Evolutionary conservation across 2,888 invertebrate genomes (phyloP).

Genomic region (Dendrolimus pini): DNA sequence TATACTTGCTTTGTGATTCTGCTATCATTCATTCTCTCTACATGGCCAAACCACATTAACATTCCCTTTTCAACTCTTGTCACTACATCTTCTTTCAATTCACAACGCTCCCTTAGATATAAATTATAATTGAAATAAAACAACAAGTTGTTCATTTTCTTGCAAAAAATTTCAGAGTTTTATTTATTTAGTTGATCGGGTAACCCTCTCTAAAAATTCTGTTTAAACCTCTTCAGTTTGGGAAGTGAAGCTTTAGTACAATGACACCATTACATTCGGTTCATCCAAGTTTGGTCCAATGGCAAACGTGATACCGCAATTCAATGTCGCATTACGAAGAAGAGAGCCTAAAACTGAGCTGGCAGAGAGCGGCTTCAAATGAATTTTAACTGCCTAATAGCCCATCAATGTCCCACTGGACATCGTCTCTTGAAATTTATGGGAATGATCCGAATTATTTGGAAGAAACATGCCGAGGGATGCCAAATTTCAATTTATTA

Average conservation of each 20-base stretch:
- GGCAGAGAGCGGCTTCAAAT: background rate
- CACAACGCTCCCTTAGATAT: no score
- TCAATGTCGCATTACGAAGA: conserved; percentile 23
- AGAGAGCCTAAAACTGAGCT: background rate
- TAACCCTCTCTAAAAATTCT: no score
- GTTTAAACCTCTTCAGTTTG: conserved; percentile 10
- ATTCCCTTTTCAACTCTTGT: no score
- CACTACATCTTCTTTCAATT: no score
- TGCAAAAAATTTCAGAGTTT: no score
- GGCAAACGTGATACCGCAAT: conserved; percentile 35
- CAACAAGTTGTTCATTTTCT: no score
- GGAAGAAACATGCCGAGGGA: background rate
- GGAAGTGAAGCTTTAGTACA: conserved; percentile 22
- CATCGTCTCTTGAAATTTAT: background rate
- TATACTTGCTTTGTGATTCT: no score
- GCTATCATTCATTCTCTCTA: no score
- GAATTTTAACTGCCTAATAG: background rate
- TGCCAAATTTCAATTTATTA: background rate
- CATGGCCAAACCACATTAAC: no score
- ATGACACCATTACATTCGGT: conserved; percentile 26
- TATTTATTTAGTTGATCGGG: no score
- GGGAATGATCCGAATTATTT: background rate
- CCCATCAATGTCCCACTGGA: background rate
- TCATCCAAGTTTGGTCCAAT: conserved; percentile 35
- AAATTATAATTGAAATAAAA: no score